A percentile compares a stretch with the other conserved stretches of the same genome.
Conservation (phyloP, 2,888 invertebrate species). For the Apodemia duryi region DNA sequence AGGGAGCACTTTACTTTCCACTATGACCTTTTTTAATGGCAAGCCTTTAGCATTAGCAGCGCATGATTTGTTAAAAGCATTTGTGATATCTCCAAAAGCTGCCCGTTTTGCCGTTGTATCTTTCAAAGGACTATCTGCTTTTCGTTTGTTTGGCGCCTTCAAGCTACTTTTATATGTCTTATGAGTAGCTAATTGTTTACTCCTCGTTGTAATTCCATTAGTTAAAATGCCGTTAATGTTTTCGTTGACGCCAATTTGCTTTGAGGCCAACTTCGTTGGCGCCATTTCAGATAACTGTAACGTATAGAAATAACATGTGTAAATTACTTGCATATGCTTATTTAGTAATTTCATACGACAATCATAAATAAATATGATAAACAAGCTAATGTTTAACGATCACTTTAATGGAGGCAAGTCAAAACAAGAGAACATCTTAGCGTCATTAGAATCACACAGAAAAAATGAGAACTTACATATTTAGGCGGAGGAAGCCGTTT, state of each 20-base stretch:
- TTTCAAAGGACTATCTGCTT: constrained; percentile 89
- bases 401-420: constrained; percentile 71
- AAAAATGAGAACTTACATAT: constrained; percentile 53
- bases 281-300: constrained; percentile 76
- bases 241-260: constrained; percentile 68
- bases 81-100: constrained; percentile 92
- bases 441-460: constrained; percentile 46
- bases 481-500: constrained; percentile 59
- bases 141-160: constrained; percentile 84
- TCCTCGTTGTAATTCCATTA: constrained; percentile 81
- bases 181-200: constrained; percentile 77
- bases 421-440: constrained; percentile 72
- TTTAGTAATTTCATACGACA: neutral
- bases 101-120: constrained; percentile 87
- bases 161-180: constrained; percentile 61
- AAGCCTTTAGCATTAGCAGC: constrained; percentile 57
- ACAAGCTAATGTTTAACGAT: constrained; percentile 59
- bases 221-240: constrained; percentile 65
- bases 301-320: constrained; percentile 50
- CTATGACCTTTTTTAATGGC: constrained; percentile 71
- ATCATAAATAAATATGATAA: constrained; percentile 22
- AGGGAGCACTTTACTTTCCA: constrained; percentile 71
- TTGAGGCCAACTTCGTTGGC: constrained; percentile 80
- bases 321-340: constrained; percentile 11
- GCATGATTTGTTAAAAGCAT: constrained; percentile 77